Evolutionary conservation across 2,888 invertebrate species (phyloP).

Genomic region (Agonopterix subpropinquella): DNA sequence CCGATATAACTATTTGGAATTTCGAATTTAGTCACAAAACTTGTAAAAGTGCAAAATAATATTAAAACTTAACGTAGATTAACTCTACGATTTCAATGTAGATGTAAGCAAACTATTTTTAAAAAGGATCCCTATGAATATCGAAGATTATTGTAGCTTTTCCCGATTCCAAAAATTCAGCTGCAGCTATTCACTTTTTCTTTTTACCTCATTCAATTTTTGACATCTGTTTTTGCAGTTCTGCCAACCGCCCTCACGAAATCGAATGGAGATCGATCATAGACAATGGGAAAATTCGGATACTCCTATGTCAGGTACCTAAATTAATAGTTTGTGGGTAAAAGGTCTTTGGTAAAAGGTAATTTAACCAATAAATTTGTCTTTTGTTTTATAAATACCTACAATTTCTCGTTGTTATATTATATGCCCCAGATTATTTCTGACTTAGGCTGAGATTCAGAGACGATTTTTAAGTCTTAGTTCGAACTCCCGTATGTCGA

Average conservation of each 20-base stretch:
- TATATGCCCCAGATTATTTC: no score
- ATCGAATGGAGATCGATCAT: not conserved
- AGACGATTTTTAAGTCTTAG: no score
- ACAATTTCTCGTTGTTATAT: no score
- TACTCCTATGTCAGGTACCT: no score
- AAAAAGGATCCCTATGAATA: constrained; percentile 51
- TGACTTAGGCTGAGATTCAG: no score
- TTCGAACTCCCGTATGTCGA: no score
- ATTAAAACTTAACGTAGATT: constrained; percentile 33
- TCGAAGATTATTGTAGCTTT: constrained; percentile 48
- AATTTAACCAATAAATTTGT: no score
- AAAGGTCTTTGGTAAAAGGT: no score
- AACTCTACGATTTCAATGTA: constrained; percentile 39
- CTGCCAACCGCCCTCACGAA: constrained; percentile 3
- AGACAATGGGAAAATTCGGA: no score
- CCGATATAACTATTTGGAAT: constrained; percentile 32
- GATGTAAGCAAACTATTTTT: constrained; percentile 35
- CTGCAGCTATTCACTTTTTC: constrained; percentile 40
- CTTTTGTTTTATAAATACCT: no score
- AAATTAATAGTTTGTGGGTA: no score
- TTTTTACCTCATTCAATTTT: constrained; percentile 25
- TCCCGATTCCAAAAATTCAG: constrained; percentile 49
- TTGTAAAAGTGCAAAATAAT: constrained; percentile 50
- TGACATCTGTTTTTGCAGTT: constrained; percentile 29
- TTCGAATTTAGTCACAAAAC: constrained; percentile 42